Evolutionary conservation across 1,140 invertebrate species (phyloP).

Genomic region (Trachymyrmex cornetzi): DNA sequence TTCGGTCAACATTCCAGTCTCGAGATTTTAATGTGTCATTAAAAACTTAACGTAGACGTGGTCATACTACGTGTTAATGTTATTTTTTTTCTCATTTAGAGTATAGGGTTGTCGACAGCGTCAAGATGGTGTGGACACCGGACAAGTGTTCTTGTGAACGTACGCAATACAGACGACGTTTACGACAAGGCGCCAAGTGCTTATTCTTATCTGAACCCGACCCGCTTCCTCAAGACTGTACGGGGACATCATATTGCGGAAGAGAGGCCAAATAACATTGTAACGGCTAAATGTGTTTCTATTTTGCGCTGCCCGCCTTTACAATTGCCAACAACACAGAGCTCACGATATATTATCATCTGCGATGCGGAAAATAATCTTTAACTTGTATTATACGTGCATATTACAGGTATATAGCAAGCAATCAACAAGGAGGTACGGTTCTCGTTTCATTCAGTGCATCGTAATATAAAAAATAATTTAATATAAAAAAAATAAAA

Average conservation of each 20-base stretch:
- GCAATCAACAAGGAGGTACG: neutral
- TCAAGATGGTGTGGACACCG: conserved; percentile 49
- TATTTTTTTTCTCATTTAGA: conserved; percentile 46
- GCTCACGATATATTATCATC: neutral
- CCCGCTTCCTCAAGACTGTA: conserved; percentile 56
- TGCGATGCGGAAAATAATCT: conserved; percentile 33
- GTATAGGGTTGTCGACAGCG: conserved; percentile 39
- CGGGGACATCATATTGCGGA: conserved; percentile 50
- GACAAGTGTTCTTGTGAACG: conserved; percentile 56
- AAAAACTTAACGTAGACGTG: conserved; percentile 39
- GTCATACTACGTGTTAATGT: conserved; percentile 39
- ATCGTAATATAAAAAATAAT: neutral
- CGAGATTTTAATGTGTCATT: conserved; percentile 12
- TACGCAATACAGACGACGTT: conserved; percentile 50
- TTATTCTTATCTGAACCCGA: conserved; percentile 65
- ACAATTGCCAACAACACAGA: conserved; percentile 22
- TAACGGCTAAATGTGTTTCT: conserved; percentile 44
- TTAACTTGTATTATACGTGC: neutral
- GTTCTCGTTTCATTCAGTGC: neutral
- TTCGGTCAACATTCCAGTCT: neutral
- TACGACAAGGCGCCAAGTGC: conserved; percentile 62
- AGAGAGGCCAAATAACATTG: conserved; percentile 59
- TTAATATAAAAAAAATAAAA: neutral
- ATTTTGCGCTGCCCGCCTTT: conserved; percentile 51
- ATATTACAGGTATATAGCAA: neutral